Evolutionary conservation across 2,797 vertebrate genomes (phyloP), one percentile per base, ranked within the genome.

Genomic region (Syngnathus rostellatus): DNA sequence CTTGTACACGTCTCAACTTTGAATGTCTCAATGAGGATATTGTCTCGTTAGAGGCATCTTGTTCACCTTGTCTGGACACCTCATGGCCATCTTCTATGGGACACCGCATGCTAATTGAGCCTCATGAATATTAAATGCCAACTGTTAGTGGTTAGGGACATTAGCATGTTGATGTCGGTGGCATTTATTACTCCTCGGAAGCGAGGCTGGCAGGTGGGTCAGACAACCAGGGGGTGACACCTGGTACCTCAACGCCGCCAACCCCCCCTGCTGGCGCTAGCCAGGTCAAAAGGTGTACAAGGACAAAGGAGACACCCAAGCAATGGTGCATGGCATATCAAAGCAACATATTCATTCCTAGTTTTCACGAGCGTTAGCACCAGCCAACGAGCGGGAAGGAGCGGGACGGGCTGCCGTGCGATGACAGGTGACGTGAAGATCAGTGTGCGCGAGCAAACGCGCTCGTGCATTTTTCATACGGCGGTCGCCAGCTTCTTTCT

Each of bases 381-480:
- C 5, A 31, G 25, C 6, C 7, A 8, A 19, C 37, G 5, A 5
- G 9, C 8, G 9, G 37, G 38, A 40, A 10, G 3, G 11, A 19
- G 58, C 19, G 37, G 38, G 37, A n/a, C 2, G 19, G 38, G 10
- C 39, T 41, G 59, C 17, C 39, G 39, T 43, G 59, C 9, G 59
- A 41, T 61, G 59, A n/a, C 59, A 41, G 59, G 39, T 61, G 59
- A 61, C 59, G 39, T 43, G 39, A 61, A 61, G 59, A 40, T 61
- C 59, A 43, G 19, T 10, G 59, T 63, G 41, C 5, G 10, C 39
- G 23, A 61, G 23, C 23, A 55, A 55, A 55, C 11, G 53, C 53
- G n/a, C 39, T 61, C 5, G 9, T 61, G 39, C 59, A 41, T 61
- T 61, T 61, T 61, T 61, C 19, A 61, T 61, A 5, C 38, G 39